phyloP scores from a whole-genome alignment of 2,113 vertebrate species.

The Prolemur simus region DNA sequence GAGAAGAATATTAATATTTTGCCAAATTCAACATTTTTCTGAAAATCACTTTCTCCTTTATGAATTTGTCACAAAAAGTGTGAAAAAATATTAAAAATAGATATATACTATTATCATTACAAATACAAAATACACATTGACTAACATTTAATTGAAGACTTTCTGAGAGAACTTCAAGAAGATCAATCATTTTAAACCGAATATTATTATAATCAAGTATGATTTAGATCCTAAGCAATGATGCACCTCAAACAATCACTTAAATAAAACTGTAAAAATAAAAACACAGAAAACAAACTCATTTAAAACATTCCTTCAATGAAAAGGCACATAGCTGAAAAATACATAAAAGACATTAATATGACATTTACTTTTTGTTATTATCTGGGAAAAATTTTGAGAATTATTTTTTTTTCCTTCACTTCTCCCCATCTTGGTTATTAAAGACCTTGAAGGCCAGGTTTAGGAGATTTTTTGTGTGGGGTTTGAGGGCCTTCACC shows the following conservation, averaged over 20 bases:
- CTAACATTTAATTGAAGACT: conserved; percentile 12
- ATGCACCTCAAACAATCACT: neutral
- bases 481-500: too few species aligned
- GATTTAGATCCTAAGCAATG: neutral
- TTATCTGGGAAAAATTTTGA: neutral
- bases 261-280: neutral
- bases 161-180: conserved; percentile 28
- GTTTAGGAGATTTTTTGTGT: too few species aligned
- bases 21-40: conserved; percentile 54
- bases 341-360: neutral
- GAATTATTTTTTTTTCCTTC: neutral
- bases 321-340: neutral
- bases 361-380: neutral
- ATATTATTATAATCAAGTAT: neutral
- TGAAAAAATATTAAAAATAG: conserved; percentile 38
- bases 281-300: neutral
- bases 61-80: conserved; percentile 31
- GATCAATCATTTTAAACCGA: conserved; percentile 24
- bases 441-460: too few species aligned
- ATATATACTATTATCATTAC: neutral
- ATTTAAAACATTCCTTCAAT: neutral
- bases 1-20: conserved; percentile 57
- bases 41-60: conserved; percentile 45
- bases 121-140: conserved; percentile 23
- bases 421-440: too few species aligned